These are phyloP conservation scores for Pterostichus madidus DNA, from an alignment of 2,888 invertebrate genomes.

Conservation along the genomic window DNA sequence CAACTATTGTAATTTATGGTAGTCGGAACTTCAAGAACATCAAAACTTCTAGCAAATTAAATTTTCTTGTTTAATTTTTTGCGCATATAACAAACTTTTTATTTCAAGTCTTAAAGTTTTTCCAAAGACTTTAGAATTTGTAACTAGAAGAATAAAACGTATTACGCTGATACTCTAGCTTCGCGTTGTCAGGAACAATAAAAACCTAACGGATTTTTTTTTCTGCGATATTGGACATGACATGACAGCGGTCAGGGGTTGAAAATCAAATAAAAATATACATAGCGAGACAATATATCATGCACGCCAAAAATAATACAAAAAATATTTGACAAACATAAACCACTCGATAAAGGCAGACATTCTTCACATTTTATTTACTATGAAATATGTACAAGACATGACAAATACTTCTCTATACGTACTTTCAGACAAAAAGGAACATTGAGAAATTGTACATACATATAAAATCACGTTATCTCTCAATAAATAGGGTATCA, in stretches of 20 bases:
- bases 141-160: conserved; percentile 23
- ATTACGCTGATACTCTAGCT: background rate
- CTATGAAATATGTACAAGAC: too few species aligned
- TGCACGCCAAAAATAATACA: conserved; percentile 12
- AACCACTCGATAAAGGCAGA: conserved; percentile 7
- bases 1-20: conserved; percentile 40
- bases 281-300: background rate
- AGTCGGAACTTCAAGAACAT: conserved; percentile 32
- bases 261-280: conserved; percentile 27
- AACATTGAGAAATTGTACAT: too few species aligned
- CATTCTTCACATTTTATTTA: background rate
- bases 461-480: too few species aligned
- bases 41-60: conserved; percentile 32
- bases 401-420: too few species aligned
- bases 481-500: too few species aligned
- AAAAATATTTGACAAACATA: conserved; percentile 27
- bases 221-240: background rate
- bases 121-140: conserved; percentile 27
- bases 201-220: background rate
- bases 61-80: conserved; percentile 40
- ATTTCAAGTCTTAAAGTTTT: conserved; percentile 32
- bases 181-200: background rate
- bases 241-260: background rate
- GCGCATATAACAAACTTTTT: conserved; percentile 21
- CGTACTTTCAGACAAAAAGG: too few species aligned